phyloP scores from a whole-genome alignment of 2,113 vertebrate species.

The Grantiella picta region DNA sequence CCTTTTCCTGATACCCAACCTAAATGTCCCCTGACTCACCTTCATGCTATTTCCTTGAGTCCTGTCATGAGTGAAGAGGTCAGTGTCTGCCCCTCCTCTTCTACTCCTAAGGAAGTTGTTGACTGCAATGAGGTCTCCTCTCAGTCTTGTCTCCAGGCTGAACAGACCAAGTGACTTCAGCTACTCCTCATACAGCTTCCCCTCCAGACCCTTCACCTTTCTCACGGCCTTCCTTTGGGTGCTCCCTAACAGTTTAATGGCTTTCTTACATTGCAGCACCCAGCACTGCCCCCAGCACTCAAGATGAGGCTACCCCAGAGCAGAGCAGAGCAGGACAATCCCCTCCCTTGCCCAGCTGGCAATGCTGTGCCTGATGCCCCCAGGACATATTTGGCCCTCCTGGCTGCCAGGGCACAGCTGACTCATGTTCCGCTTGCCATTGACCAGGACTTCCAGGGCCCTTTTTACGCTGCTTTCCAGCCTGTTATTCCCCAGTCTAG shows the following conservation, averaged over 20 bases:
- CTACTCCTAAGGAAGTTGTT: background rate
- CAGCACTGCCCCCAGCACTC: fast-evolving
- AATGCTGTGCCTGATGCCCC: background rate
- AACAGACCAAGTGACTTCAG: background rate
- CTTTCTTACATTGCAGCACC: fast-evolving
- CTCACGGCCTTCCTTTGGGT: background rate
- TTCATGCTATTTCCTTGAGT: background rate
- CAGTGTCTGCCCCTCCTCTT: background rate
- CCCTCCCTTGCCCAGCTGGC: fast-evolving
- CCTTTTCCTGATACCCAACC: background rate
- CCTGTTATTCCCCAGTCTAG: background rate
- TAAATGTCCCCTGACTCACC: background rate
- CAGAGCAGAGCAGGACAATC: background rate
- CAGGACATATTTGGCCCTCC: fast-evolving
- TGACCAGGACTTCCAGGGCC: fast-evolving
- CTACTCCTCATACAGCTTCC: fast-evolving
- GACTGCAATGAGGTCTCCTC: background rate
- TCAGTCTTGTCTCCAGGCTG: background rate
- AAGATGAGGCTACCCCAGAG: fast-evolving
- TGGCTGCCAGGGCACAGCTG: background rate
- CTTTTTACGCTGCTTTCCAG: fast-evolving
- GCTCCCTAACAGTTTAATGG: fast-evolving
- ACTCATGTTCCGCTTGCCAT: fast-evolving
- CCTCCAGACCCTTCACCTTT: background rate
- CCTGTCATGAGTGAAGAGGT: background rate